Base-by-base conservation (phyloP, 2,113 vertebrate genomes). In the Gorilla gorilla region DNA sequence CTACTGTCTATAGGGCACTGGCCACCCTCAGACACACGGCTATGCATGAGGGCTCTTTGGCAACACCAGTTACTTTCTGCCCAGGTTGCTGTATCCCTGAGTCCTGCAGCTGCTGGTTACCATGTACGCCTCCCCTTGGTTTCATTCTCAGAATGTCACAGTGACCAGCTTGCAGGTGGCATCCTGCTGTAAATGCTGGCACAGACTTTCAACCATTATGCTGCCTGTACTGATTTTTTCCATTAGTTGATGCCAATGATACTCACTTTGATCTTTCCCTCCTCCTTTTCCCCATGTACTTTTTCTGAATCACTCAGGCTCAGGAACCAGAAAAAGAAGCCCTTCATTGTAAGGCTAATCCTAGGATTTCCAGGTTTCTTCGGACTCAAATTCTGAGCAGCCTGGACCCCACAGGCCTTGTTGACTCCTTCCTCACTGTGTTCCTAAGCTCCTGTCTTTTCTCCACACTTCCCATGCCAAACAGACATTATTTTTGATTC, bases 141-240 rank as follows among this genome's bases (percentile, higher is more conserved):
- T 97, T 96, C 72, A 23, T 97, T 97, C 97, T 96, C 95, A 93
- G 97, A 98, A 97, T 98, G 98, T 98, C 98, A 98, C 95, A 30
- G 97, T 97, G 98, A 98, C 98, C 98, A 93, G 97, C 96, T 98
- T 90, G 94, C 97, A 98, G 97, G 94, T 97, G 97, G 97, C 91
- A 61, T 78, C 55, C 90, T 82, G 93, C 95, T 94, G 3, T 57
- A 89, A 90, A 90, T 8, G 73, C 97, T 96, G 96, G 97, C 96
- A 93, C 78, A 83, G 92, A 96, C 86, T 97, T 92, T 80, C 72
- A 95, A 50, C 59, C 78, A 64, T 93, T 89, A 85, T 70, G 78
- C 95, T 90, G 95, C 79, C 82, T 64, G 80, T 48, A 23, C 90
- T 96, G 91, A 92, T 97, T 97, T 93, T 92, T 89, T 76, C 88